Conservation (phyloP, 1,140 invertebrate species). For the Zaprionus camerounensis region DNA sequence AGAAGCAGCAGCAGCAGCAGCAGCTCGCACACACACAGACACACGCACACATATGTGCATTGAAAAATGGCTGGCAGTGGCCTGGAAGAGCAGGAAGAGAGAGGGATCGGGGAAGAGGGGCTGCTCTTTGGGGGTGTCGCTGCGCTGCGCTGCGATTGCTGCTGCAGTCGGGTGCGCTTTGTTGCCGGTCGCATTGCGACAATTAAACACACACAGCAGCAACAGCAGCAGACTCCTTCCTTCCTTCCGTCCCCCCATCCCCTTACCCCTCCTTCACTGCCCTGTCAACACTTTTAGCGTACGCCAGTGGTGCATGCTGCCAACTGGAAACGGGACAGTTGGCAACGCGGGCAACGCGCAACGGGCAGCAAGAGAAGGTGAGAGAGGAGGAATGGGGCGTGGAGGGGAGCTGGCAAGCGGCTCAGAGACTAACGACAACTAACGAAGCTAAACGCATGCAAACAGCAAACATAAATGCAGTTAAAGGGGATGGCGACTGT, state of each 20-base stretch:
- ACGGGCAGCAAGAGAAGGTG: background rate
- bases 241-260: background rate
- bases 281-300: conserved; percentile 44
- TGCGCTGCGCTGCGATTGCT: conserved; percentile 36
- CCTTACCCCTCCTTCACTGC: background rate
- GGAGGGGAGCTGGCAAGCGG: conserved; percentile 40
- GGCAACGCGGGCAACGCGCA: background rate
- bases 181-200: conserved; percentile 60
- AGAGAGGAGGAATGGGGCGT: background rate
- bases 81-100: background rate
- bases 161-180: conserved; percentile 32
- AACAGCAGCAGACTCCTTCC: background rate
- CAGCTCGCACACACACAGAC: conserved; percentile 1
- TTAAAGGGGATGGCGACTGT: conserved; percentile 19
- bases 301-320: conserved; percentile 27
- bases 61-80: conserved; percentile 64
- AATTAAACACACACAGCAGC: conserved; percentile 60
- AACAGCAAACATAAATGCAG: conserved; percentile 63
- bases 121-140: conserved; percentile 33
- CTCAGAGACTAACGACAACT: conserved; percentile 63
- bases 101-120: background rate
- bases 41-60: conserved; percentile 28
- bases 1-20: conserved; percentile 19
- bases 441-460: conserved; percentile 73
- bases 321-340: conserved; percentile 31